These are phyloP conservation scores for Psammodynastes pulverulentus DNA, from an alignment of 2,113 vertebrate genomes.

Conservation along the genomic window DNA sequence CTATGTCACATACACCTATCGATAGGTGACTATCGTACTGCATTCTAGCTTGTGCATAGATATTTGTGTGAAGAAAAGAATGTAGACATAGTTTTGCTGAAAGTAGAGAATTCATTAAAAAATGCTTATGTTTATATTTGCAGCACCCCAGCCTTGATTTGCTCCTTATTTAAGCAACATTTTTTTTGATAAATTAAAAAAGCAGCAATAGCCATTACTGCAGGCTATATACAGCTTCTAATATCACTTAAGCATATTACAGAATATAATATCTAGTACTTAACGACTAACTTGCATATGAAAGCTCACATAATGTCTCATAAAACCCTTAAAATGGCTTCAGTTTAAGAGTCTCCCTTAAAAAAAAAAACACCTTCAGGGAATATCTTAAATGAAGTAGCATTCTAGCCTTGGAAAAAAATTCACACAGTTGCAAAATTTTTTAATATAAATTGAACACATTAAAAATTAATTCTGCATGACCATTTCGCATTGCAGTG, in stretches of 20 bases:
- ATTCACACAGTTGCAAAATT: slow-evolving; percentile 85
- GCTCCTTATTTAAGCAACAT: slow-evolving; percentile 81
- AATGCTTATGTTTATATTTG: slow-evolving; percentile 72
- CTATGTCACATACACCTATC: slow-evolving; percentile 6
- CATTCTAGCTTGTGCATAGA: neutral
- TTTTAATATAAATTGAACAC: slow-evolving; percentile 88
- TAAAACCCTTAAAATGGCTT: slow-evolving; percentile 86
- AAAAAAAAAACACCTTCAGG: slow-evolving; percentile 80
- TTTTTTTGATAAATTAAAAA: slow-evolving; percentile 84
- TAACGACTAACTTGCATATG: slow-evolving; percentile 91
- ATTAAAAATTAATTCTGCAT: slow-evolving; percentile 88
- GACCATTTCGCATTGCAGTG: slow-evolving; percentile 83
- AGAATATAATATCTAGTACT: slow-evolving; percentile 95
- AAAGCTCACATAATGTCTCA: slow-evolving; percentile 95
- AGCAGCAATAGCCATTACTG: slow-evolving; percentile 91
- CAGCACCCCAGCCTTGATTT: slow-evolving; percentile 75
- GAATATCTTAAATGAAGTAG: slow-evolving; percentile 88
- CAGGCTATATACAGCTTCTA: slow-evolving; percentile 81
- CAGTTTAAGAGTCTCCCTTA: slow-evolving; percentile 82
- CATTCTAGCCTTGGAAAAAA: slow-evolving; percentile 79
- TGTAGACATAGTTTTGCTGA: slow-evolving; percentile 44
- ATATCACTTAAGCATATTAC: slow-evolving; percentile 93
- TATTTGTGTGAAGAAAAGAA: slow-evolving; percentile 41
- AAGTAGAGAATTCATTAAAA: slow-evolving; percentile 54
- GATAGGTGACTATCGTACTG: slow-evolving; percentile 6